phyloP scores from a whole-genome alignment of 2,113 vertebrate species.

The Tichodroma muraria region DNA sequence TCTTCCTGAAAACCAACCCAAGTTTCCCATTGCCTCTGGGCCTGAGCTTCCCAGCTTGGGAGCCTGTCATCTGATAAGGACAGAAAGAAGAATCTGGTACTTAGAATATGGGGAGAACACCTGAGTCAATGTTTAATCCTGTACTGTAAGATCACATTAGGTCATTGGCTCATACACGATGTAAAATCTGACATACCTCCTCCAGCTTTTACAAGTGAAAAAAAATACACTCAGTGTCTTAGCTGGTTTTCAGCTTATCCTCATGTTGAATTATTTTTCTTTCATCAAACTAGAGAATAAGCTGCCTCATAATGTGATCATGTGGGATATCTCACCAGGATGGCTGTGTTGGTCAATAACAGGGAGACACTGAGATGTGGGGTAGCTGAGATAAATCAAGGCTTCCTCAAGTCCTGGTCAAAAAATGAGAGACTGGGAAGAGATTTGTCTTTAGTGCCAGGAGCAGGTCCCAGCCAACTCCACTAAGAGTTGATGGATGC shows the following conservation, averaged over 20 bases:
- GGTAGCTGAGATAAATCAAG: neutral
- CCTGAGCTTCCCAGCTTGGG: neutral
- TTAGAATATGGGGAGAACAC: neutral
- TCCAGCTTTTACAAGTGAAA: neutral
- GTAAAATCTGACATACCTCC: neutral
- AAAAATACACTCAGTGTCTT: neutral
- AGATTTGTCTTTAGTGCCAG: neutral
- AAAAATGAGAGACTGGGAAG: neutral
- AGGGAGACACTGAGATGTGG: neutral
- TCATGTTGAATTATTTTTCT: neutral
- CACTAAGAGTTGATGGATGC: rapidly evolving
- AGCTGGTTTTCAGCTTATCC: neutral
- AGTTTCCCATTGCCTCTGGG: neutral
- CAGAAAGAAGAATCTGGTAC: neutral
- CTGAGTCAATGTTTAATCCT: neutral
- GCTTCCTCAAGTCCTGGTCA: neutral
- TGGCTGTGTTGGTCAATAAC: rapidly evolving
- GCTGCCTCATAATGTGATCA: neutral
- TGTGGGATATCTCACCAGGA: neutral
- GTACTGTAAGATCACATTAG: neutral
- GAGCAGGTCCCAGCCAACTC: neutral
- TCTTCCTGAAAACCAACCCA: neutral
- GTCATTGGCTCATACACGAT: neutral
- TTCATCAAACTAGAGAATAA: neutral
- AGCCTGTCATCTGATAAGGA: neutral